A percentile compares a stretch with the other conserved stretches of the same genome.
Evolutionary conservation across 1,140 invertebrate species (phyloP).

Genomic region (Pomacea maculata): DNA sequence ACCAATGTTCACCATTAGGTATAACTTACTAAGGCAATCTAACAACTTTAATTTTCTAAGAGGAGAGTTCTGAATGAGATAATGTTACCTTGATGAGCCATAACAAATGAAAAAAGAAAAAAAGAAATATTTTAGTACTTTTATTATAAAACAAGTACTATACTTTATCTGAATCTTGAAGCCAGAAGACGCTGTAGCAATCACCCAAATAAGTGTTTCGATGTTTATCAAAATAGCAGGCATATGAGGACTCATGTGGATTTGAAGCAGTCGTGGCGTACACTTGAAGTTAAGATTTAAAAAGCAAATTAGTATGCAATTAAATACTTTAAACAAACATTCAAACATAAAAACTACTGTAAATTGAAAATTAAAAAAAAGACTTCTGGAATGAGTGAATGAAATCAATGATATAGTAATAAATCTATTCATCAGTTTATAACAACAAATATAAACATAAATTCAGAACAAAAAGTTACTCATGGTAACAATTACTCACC

Average conservation of each 20-base stretch:
- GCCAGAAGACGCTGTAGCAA: slow-evolving; percentile 76
- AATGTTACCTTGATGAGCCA: too few relatives aligned
- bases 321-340: too few relatives aligned
- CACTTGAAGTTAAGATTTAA: slow-evolving; percentile 64
- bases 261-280: slow-evolving; percentile 76
- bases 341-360: too few relatives aligned
- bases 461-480: neutral
- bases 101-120: too few relatives aligned
- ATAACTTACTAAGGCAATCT: too few relatives aligned
- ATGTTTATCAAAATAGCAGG: slow-evolving; percentile 71
- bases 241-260: slow-evolving; percentile 71
- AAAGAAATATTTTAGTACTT: neutral
- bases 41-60: too few relatives aligned
- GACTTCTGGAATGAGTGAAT: too few relatives aligned
- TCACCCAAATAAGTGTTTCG: slow-evolving; percentile 71
- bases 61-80: too few relatives aligned
- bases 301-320: neutral
- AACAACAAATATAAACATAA: neutral
- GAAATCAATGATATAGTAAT: too few relatives aligned
- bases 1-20: neutral
- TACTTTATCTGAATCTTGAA: slow-evolving; percentile 74
- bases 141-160: neutral
- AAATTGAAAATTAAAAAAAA: neutral
- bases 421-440: neutral
- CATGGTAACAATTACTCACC: slow-evolving; percentile 58